Evolutionary conservation across 2,113 vertebrate genomes (phyloP).

Genomic region (Nannospalax galili): DNA sequence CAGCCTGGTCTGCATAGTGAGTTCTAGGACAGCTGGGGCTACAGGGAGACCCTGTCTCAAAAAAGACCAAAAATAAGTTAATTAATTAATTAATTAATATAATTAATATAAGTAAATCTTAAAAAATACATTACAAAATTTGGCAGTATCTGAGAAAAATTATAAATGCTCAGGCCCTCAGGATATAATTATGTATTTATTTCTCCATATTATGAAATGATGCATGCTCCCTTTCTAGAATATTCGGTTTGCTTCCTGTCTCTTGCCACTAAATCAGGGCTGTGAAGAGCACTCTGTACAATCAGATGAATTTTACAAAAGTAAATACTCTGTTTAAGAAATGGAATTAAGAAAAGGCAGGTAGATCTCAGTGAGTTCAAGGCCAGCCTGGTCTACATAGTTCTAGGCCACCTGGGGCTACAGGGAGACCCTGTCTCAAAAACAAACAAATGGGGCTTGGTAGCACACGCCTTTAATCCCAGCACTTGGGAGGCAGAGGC

Average conservation of each 20-base stretch:
- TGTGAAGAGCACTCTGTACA: not conserved
- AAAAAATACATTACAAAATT: not conserved
- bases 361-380: too few species aligned
- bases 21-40: too few species aligned
- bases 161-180: not conserved
- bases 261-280: not conserved
- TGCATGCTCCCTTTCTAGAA: not conserved
- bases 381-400: too few species aligned
- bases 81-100: too few species aligned
- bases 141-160: slow-evolving; percentile 25
- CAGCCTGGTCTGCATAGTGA: too few species aligned
- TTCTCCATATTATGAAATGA: slow-evolving; percentile 4
- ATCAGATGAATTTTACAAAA: not conserved
- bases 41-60: too few species aligned
- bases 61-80: too few species aligned
- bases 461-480: too few species aligned
- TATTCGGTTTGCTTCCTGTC: not conserved
- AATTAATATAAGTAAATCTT: not conserved
- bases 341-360: not conserved
- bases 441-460: too few species aligned
- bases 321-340: slow-evolving; percentile 33
- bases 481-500: too few species aligned
- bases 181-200: not conserved
- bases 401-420: too few species aligned
- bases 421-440: too few species aligned